Evolutionary conservation across 64 coral and sea anemone genomes (phyloP).

Genomic region (Dendrophyllia cribrosa): DNA sequence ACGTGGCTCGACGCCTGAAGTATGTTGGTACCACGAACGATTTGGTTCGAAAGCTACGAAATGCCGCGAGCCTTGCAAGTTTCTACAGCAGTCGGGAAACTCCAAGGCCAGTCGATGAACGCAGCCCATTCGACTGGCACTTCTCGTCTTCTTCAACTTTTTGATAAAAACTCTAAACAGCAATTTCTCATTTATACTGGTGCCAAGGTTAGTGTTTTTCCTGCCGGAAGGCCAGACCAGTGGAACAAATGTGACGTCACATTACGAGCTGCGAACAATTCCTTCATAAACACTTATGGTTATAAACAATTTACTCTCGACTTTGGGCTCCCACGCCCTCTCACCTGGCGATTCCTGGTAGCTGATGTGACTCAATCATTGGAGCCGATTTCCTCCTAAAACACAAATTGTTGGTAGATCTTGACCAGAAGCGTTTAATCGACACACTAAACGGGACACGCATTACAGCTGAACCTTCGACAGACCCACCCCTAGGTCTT

Average conservation of each 20-base stretch:
- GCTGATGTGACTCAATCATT: constrained; percentile 40
- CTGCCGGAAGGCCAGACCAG: neutral
- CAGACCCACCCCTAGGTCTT: neutral
- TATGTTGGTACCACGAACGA: constrained; percentile 65
- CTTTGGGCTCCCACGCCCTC: constrained; percentile 53
- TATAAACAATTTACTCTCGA: neutral
- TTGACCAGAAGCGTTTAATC: constrained; percentile 41
- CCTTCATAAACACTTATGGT: constrained; percentile 12
- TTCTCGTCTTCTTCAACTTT: constrained; percentile 24
- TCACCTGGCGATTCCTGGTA: constrained; percentile 52
- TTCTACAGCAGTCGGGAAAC: neutral
- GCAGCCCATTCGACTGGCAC: constrained; percentile 28
- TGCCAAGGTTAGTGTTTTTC: neutral
- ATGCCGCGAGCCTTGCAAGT: neutral
- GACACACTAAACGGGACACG: constrained; percentile 37
- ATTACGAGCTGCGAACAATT: constrained; percentile 34
- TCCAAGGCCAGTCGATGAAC: constrained; percentile 1
- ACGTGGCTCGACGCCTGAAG: neutral
- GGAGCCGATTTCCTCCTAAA: neutral
- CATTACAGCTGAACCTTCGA: constrained; percentile 9
- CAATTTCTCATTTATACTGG: constrained; percentile 43
- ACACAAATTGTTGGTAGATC: constrained; percentile 69
- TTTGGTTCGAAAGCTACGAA: constrained; percentile 53
- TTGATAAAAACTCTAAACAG: constrained; percentile 29
- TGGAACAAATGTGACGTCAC: constrained; percentile 22